Evolutionary conservation across 1,140 invertebrate species (phyloP).

Genomic region (Pentalonia nigronervosa): DNA sequence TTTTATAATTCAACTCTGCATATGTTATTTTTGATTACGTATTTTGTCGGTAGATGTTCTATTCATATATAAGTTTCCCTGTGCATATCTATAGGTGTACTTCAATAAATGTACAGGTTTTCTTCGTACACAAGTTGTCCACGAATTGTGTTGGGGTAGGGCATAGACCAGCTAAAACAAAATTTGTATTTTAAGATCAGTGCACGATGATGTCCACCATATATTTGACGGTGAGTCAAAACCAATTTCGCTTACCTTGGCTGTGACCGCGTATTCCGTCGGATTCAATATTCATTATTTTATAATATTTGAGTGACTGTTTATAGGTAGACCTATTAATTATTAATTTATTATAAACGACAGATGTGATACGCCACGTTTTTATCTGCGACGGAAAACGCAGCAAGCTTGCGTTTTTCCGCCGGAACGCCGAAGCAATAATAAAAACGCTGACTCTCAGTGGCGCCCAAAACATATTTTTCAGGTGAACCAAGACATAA

Average conservation of each 20-base stretch:
- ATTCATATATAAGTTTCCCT: background rate
- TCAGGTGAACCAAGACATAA: no score
- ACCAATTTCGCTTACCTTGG: background rate
- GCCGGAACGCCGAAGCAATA: no score
- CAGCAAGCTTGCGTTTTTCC: no score
- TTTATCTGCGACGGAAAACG: no score
- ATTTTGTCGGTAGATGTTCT: background rate
- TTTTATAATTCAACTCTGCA: background rate
- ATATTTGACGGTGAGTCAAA: background rate
- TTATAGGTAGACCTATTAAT: no score
- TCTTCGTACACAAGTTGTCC: background rate
- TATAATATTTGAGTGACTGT: no score
- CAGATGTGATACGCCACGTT: no score
- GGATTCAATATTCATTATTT: background rate
- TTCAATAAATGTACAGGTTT: background rate
- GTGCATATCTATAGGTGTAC: no score
- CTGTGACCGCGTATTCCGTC: no score
- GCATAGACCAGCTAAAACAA: background rate
- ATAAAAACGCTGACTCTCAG: no score
- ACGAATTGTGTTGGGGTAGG: background rate
- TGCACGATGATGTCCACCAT: background rate
- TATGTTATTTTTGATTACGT: background rate
- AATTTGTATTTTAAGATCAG: background rate
- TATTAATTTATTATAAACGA: no score
- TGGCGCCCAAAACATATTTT: no score